Evolutionary conservation across 1,140 invertebrate genomes (phyloP).

Genomic region (Lepidotrigona ventralis): DNA sequence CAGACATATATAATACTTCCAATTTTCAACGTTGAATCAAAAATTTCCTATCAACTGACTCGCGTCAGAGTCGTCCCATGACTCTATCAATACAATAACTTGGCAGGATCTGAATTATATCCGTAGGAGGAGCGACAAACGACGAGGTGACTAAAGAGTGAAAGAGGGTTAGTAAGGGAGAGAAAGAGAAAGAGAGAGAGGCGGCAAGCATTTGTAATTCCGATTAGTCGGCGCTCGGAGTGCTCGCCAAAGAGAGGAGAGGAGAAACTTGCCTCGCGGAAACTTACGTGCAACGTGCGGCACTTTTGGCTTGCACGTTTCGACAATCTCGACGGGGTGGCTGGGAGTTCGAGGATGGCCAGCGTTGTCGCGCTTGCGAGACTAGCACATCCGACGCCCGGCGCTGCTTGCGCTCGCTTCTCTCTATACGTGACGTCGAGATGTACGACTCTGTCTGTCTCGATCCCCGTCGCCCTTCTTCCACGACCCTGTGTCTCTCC

Average conservation of each 20-base stretch:
- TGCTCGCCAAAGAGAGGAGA: slow-evolving; percentile 64
- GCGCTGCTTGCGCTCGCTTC: slow-evolving; percentile 40
- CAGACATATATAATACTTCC: too few relatives aligned
- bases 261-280: slow-evolving; percentile 72
- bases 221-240: slow-evolving; percentile 71
- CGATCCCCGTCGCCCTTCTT: slow-evolving; percentile 31
- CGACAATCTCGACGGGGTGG: slow-evolving; percentile 58
- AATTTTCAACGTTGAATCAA: neutral
- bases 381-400: slow-evolving; percentile 48
- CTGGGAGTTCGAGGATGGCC: slow-evolving; percentile 39
- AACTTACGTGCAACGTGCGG: slow-evolving; percentile 73
- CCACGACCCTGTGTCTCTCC: slow-evolving; percentile 38
- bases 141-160: slow-evolving; percentile 40
- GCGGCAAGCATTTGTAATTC: slow-evolving; percentile 74
- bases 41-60: neutral
- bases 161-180: neutral
- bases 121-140: slow-evolving; percentile 39
- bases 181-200: neutral
- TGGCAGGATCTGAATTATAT: slow-evolving; percentile 15
- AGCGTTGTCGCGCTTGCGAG: slow-evolving; percentile 47
- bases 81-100: slow-evolving; percentile 5
- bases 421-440: slow-evolving; percentile 75
- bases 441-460: slow-evolving; percentile 70
- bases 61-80: too few relatives aligned
- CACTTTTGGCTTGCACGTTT: slow-evolving; percentile 75